Base-by-base conservation (phyloP, 2,888 invertebrate genomes). In the Platycnemis pennipes region DNA sequence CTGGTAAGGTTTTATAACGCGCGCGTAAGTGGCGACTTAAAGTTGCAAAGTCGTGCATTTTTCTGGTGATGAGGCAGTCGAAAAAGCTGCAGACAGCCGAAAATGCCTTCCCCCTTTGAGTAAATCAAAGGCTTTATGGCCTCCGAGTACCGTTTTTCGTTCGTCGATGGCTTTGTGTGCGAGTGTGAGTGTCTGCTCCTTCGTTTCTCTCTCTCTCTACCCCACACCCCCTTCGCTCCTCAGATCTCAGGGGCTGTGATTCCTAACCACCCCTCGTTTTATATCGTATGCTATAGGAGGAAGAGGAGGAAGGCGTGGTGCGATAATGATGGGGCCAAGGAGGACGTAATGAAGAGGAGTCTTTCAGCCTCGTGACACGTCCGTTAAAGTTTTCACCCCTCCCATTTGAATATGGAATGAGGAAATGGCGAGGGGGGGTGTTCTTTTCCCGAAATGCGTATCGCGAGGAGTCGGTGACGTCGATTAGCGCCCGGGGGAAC, bases 21-120 rank as follows among this genome's bases (percentile, higher is more conserved):
- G 89, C 42, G 89, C 89, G 56, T 89, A 89, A 91, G 63, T 26
- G 91, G 91, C 91, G 63, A 91, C 91, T 91, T 87, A 44, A 42
- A 91, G 91, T 91, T 63, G 63, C 91, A 63, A 91, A 91, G 91
- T n/a, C 91, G 91, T 91, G 91, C 91, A 63, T 63, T 44, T 91
- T 44, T 91, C 44, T 42, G 44, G 91, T 91, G 91, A 91, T 69
- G 91, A 91, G 91, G 63, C 69, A 63, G 44, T 63, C 44, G 19
- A 63, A 31, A 42, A 91, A 56, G 89, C 89, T 53, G 89, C 63
- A 91, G 91, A 91, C 63, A 91, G 91, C 44, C 91, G 91, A 91
- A 91, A 91, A 91, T 91, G 63, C 69, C 91, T 69, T 45, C 69
- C 63, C 91, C 63, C 22, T 63, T 91, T n/a, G 63, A 45, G 91